Evolutionary conservation across 2,797 vertebrate genomes (phyloP).

Genomic region (Myripristis jacobus): DNA sequence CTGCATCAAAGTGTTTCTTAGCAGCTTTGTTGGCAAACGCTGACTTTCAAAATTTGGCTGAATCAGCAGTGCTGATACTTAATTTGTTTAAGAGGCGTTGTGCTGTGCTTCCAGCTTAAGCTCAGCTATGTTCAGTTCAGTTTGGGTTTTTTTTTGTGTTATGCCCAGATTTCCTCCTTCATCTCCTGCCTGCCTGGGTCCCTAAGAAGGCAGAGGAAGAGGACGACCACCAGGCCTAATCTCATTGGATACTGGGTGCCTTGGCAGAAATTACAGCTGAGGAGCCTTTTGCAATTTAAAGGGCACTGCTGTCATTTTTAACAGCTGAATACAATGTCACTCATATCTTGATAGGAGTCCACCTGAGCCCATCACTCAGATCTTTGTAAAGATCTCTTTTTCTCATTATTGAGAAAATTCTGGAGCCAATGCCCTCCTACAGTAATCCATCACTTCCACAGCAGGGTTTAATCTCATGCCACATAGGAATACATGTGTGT

Average conservation of each 20-base stretch:
- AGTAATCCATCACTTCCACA: constrained; percentile 60
- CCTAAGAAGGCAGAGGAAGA: constrained; percentile 17
- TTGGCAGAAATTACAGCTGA: constrained; percentile 17
- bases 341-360: constrained; percentile 34
- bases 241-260: neutral
- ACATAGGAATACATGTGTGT: constrained; percentile 26
- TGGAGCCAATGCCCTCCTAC: constrained; percentile 42
- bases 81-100: constrained; percentile 61
- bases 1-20: constrained; percentile 67
- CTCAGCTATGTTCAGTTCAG: constrained; percentile 36
- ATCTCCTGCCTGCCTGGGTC: constrained; percentile 5
- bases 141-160: constrained; percentile 41
- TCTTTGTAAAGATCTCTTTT: constrained; percentile 38
- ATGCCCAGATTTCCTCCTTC: constrained; percentile 38
- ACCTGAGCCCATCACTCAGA: constrained; percentile 49
- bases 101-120: constrained; percentile 44
- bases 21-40: constrained; percentile 58
- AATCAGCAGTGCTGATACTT: constrained; percentile 54
- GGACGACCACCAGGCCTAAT: constrained; percentile 4
- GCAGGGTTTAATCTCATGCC: constrained; percentile 53
- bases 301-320: constrained; percentile 14
- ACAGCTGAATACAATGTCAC: constrained; percentile 6
- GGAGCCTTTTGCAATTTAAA: constrained; percentile 14
- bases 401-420: constrained; percentile 49
- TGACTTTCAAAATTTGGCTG: constrained; percentile 55